Evolutionary conservation across 2,888 invertebrate genomes (phyloP), one percentile per base, ranked within the genome.

Genomic region (Agriopis aurantiaria): DNA sequence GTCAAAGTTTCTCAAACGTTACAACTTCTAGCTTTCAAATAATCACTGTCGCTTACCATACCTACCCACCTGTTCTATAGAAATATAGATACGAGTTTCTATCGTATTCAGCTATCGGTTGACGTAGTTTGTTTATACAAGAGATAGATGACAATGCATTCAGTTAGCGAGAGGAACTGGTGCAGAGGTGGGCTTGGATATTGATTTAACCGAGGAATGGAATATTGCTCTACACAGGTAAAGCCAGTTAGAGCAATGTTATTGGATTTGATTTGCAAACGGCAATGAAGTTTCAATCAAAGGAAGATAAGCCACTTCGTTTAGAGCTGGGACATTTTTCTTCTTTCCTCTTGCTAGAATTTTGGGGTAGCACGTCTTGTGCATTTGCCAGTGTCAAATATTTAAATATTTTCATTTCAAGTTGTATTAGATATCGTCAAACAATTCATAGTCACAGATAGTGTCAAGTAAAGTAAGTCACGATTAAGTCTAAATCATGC

Each of bases 101-200:
- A 46, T 33, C 33, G 33, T 33, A 1, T 33, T 33, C 33, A 33
- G 12, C 45, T 12, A 46, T 12, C 23, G 23, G 11, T 45, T 10
- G 17, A 46, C 23, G 23, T 12, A 46, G 23, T 49, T 40, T 60
- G 49, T 14, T 60, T 49, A 60, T n/a, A 3, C 46, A 49, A 60
- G 60, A 60, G 58, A 58, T 58, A 46, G 58, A 58, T 58, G 45
- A 46, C 58, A 23, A 58, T 58, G 57, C 58, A 58, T 45, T 46
- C 23, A 11, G 57, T 58, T 62, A 53, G 17, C 49, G 14, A 9
- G 57, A 49, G 56, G 12, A 57, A 65, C 51, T 56, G 57, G 57
- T 41, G 49, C 57, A 43, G 41, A 45, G 23, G 23, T n/a, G 3
- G 23, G 64, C 41, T 56, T 56, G 49, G 56, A 64, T 56, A 49